These are phyloP conservation scores for Epizoanthus fatuus DNA, from an alignment of 92 coral and sea anemone genomes.

Conservation along the genomic window DNA sequence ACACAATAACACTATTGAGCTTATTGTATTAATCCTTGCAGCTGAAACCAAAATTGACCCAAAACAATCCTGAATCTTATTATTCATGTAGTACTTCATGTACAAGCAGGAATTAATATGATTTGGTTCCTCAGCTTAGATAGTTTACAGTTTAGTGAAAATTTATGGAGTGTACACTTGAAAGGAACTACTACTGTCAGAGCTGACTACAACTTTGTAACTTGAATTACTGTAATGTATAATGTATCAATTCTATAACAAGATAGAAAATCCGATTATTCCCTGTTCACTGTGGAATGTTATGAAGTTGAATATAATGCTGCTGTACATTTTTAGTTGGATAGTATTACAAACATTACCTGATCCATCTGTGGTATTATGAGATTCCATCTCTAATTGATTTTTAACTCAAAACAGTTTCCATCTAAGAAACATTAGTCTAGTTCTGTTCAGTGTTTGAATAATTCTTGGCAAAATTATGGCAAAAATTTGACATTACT, in stretches of 20 bases:
- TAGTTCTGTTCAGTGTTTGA: slow-evolving; percentile 9
- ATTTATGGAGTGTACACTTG: too few relatives aligned
- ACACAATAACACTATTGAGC: not conserved
- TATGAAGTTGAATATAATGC: not conserved
- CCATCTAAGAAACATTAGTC: slow-evolving; percentile 2
- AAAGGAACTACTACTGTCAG: too few relatives aligned
- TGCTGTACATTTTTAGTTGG: too few relatives aligned
- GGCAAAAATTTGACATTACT: slow-evolving; percentile 6
- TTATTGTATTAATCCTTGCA: not conserved
- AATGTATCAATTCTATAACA: not conserved
- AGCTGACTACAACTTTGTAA: too few relatives aligned
- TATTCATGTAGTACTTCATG: too few relatives aligned
- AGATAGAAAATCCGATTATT: not conserved
- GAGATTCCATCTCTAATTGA: slow-evolving; percentile 1
- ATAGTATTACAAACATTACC: slow-evolving; percentile 3
- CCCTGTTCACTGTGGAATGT: not conserved
- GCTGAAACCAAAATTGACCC: not conserved
- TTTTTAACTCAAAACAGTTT: slow-evolving; percentile 6
- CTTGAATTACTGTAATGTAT: not conserved
- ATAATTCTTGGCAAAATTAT: not conserved
- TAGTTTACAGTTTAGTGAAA: too few relatives aligned
- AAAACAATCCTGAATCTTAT: not conserved
- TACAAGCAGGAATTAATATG: too few relatives aligned
- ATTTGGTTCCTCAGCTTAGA: too few relatives aligned
- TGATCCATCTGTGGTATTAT: slow-evolving; percentile 11